Evolutionary conservation across 1,140 invertebrate species (phyloP).

Genomic region (Agrypnia vestita): DNA sequence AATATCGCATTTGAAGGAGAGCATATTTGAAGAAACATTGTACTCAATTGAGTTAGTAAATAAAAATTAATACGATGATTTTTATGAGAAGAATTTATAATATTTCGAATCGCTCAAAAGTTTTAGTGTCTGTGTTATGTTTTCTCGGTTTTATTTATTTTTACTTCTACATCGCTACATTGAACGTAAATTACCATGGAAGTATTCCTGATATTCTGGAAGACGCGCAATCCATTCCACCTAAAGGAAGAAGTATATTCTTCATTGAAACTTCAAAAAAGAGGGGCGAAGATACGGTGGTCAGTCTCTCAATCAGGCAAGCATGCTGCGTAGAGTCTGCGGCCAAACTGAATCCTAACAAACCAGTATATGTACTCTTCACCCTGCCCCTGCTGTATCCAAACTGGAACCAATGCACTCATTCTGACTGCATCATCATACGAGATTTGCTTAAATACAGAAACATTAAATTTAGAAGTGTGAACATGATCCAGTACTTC

Average conservation of each 20-base stretch:
- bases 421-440: conserved; percentile 55
- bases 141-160: no score
- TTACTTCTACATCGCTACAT: no score
- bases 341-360: conserved; percentile 72
- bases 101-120: no score
- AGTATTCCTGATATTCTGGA: neutral
- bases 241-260: conserved; percentile 67
- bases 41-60: no score
- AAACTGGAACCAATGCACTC: neutral
- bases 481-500: conserved; percentile 66
- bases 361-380: conserved; percentile 71
- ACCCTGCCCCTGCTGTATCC: conserved; percentile 62
- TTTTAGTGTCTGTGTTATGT: no score
- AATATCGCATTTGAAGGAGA: no score
- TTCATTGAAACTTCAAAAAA: conserved; percentile 75
- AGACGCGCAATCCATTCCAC: no score
- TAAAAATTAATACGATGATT: no score
- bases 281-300: neutral
- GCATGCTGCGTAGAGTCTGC: conserved; percentile 77
- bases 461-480: conserved; percentile 65
- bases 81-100: no score
- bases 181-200: neutral
- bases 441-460: conserved; percentile 64
- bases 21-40: no score
- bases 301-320: conserved; percentile 69